Percentiles rank a stretch among this genome's conserved stretches.
These are phyloP conservation scores for Drosophila bifasciata DNA, from an alignment of 1,140 invertebrate species.

Conservation along the genomic window DNA sequence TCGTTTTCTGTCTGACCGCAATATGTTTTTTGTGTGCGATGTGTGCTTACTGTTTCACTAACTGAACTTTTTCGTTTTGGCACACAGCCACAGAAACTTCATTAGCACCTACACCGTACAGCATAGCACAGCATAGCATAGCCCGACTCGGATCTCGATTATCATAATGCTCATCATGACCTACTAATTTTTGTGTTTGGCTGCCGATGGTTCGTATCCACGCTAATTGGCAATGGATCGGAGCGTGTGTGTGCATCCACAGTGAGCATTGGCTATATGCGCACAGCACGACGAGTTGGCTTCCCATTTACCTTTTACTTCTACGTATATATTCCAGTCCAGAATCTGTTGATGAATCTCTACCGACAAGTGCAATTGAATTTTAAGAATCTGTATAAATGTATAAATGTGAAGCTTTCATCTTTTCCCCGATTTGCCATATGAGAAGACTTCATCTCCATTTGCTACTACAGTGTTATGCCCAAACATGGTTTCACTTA, in stretches of 20 bases:
- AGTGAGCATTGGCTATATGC: conserved; percentile 6
- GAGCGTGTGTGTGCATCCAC: neutral
- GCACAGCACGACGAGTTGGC: too few species aligned
- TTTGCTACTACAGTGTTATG: too few species aligned
- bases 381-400: too few species aligned
- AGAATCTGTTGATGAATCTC: too few species aligned
- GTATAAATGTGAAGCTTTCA: too few species aligned
- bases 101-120: conserved; percentile 60
- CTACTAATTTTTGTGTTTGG: conserved; percentile 64
- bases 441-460: too few species aligned
- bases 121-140: too few species aligned
- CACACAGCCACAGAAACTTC: conserved; percentile 40
- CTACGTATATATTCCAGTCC: too few species aligned
- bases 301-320: too few species aligned
- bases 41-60: conserved; percentile 64
- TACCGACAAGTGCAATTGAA: too few species aligned
- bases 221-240: conserved; percentile 49
- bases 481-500: neutral
- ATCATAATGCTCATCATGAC: conserved; percentile 62
- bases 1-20: conserved; percentile 21
- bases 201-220: conserved; percentile 62
- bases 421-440: neutral
- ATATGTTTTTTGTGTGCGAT: conserved; percentile 19
- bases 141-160: conserved; percentile 43
- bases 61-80: conserved; percentile 42